Conservation (phyloP, 2,888 invertebrate genomes). For the Cryptocheilus praepositus region DNA sequence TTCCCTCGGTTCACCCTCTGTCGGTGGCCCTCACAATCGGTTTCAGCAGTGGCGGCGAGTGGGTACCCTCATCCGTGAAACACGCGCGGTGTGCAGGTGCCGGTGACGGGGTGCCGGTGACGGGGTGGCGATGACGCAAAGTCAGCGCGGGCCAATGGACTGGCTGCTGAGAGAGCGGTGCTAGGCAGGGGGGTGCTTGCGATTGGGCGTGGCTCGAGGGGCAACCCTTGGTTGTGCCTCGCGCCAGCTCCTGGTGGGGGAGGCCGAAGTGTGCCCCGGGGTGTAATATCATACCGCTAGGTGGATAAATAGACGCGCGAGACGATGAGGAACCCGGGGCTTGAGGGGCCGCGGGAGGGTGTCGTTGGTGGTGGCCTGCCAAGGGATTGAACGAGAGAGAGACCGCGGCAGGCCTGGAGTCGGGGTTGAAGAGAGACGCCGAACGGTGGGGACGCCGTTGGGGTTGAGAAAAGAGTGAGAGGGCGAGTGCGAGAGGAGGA, state of each 20-base stretch:
- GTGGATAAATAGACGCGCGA: constrained; percentile 73
- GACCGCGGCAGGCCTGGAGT: constrained; percentile 31
- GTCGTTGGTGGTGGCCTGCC: constrained; percentile 2
- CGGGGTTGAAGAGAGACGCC: constrained; percentile 15
- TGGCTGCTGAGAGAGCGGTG: constrained; percentile 57
- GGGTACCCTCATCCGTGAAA: constrained; percentile 51
- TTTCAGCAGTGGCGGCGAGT: constrained; percentile 28
- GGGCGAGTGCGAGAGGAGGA: constrained; percentile 31
- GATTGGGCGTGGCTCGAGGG: constrained; percentile 68
- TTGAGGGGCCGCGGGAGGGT: constrained; percentile 1
- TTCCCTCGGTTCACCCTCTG: constrained; percentile 22
- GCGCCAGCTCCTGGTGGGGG: constrained; percentile 40
- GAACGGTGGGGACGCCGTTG: constrained; percentile 23
- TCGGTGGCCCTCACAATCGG: constrained; percentile 56
- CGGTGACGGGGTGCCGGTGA: constrained; percentile 60
- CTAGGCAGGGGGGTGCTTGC: constrained; percentile 60
- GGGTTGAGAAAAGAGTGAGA: constrained; percentile 25
- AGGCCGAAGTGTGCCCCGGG: constrained; percentile 68
- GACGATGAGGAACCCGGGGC: constrained; percentile 25
- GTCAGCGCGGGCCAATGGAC: constrained; percentile 73
- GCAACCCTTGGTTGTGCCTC: constrained; percentile 7
- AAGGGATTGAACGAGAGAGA: constrained; percentile 5
- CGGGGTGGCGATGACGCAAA: constrained; percentile 67
- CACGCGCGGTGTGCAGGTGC: constrained; percentile 44
- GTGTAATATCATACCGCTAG: constrained; percentile 74